phyloP scores from a whole-genome alignment of 1,140 invertebrate genomes.

The Phymastichus coffea region DNA sequence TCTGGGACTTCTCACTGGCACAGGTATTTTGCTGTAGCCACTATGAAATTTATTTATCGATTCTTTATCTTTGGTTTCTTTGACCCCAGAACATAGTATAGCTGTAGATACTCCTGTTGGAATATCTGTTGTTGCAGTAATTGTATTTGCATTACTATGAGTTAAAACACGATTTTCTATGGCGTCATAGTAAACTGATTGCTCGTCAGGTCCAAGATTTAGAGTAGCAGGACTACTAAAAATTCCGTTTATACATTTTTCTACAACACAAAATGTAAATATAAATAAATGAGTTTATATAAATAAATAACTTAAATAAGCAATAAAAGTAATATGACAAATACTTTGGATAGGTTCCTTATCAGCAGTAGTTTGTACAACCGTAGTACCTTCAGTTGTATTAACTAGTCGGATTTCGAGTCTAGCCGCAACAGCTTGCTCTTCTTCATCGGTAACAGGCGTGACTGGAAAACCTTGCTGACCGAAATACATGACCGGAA shows the following conservation, averaged over 20 bases:
- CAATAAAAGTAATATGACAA: conserved; percentile 7
- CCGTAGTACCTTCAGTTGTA: conserved; percentile 52
- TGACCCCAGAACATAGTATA: conserved; percentile 40
- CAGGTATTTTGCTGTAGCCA: conserved; percentile 53
- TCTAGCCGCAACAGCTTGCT: conserved; percentile 70
- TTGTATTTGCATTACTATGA: conserved; percentile 39
- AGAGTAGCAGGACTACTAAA: conserved; percentile 57
- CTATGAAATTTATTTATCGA: conserved; percentile 41
- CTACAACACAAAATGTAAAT: conserved; percentile 33
- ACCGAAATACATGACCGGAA: conserved; percentile 43
- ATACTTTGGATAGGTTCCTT: conserved; percentile 52
- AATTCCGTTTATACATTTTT: conserved; percentile 54
- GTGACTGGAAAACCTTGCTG: conserved; percentile 32
- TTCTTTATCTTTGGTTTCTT: conserved; percentile 49
- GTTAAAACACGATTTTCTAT: conserved; percentile 55
- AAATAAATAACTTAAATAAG: neutral
- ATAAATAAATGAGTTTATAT: neutral
- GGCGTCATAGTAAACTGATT: conserved; percentile 66
- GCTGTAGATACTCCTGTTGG: conserved; percentile 33
- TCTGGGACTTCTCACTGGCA: conserved; percentile 55
- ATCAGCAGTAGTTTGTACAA: conserved; percentile 54
- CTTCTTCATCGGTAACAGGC: conserved; percentile 51
- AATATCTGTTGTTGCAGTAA: conserved; percentile 29
- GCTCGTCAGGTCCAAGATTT: conserved; percentile 59
- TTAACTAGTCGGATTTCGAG: conserved; percentile 78